Conservation (phyloP, 2,888 invertebrate species). For the Drosophila greeni region DNA sequence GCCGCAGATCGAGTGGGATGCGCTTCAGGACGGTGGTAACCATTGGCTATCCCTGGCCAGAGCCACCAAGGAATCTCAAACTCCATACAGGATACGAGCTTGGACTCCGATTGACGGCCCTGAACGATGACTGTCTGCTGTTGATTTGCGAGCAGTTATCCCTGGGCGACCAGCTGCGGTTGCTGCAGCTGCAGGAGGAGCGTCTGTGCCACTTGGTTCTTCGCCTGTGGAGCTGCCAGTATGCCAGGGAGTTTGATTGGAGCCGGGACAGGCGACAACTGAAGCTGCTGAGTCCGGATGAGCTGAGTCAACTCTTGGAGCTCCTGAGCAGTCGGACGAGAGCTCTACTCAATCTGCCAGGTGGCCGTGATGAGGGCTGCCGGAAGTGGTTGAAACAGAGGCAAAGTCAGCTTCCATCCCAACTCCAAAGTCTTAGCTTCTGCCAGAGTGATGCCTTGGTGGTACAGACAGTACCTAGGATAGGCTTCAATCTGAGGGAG, state of each 20-base stretch:
- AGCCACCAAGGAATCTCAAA: constrained; percentile 3
- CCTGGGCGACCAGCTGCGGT: constrained; percentile 53
- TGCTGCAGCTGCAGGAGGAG: constrained; percentile 45
- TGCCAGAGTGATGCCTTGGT: constrained; percentile 19
- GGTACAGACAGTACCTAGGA: constrained; percentile 42
- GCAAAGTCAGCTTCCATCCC: constrained; percentile 5
- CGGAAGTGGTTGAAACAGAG: constrained; percentile 29
- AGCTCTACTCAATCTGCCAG: constrained; percentile 49
- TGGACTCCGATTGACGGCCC: constrained; percentile 30
- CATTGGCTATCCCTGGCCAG: constrained; percentile 7
- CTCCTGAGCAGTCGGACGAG: constrained; percentile 42
- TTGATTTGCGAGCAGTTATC: constrained; percentile 54
- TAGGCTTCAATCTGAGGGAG: constrained; percentile 44
- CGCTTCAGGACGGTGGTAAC: constrained; percentile 24
- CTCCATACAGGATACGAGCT: not conserved
- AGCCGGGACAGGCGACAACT: constrained; percentile 38
- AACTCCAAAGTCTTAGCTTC: constrained; percentile 48
- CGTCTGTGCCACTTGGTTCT: constrained; percentile 47
- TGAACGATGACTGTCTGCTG: constrained; percentile 63
- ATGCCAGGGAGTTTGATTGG: constrained; percentile 49
- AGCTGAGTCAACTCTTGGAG: constrained; percentile 43
- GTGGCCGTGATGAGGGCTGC: constrained; percentile 23
- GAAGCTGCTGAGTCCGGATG: constrained; percentile 36
- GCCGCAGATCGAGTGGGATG: constrained; percentile 35
- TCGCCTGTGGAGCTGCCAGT: constrained; percentile 53